Base-by-base conservation (phyloP, 2,797 vertebrate species). In the Micropoecilia bifurca region DNA sequence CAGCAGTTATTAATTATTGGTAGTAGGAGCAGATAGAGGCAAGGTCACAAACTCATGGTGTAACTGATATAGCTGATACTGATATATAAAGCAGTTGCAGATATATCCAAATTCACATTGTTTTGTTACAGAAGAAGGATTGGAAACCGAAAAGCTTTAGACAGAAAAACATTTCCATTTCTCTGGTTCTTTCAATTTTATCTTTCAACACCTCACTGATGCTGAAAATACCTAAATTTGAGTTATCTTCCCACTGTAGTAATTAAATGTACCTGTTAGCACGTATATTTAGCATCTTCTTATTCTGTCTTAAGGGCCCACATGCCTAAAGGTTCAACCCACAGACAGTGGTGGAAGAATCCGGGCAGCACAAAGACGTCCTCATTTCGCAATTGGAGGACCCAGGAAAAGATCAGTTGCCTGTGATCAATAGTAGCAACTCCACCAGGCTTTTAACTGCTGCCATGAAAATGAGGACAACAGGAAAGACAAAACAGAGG, bases 401-500 rank as follows among this genome's bases (percentile, higher is more conserved):
- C 90, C 93, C 33, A 94, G 94, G 75, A 95, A 95, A 92, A 94
- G 91, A 18, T 93, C 95, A 76, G 95, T 91, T 74, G 94, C 83
- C 83, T 91, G 94, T 79, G 94, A 95, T 92, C 96, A 97, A 89
- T 96, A 97, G 90, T 95, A 95, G 47, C 97, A 97, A 88, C 96
- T 98, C 91, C 96, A 96, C 91, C 96, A 95, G 92, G 96, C 99
- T 91, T 96, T 98, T 81, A 95, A 96, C 92, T 96, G 89, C 90
- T 96, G 96, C 95, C 95, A 96, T 81, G 79, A 95, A 86, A 82
- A 87, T 69, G 89, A 94, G 69, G 85, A 90, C 73, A 79, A 79
- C 7, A 55, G 89, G 18, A 75, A 80, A 80, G 86, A 89, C 0
- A 43, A 90, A 28, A 82, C 91, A 3, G 83, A 92, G 50, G 79